These are phyloP conservation scores for Drosophila busckii DNA, from an alignment of 1,140 invertebrate species.

Conservation along the genomic window DNA sequence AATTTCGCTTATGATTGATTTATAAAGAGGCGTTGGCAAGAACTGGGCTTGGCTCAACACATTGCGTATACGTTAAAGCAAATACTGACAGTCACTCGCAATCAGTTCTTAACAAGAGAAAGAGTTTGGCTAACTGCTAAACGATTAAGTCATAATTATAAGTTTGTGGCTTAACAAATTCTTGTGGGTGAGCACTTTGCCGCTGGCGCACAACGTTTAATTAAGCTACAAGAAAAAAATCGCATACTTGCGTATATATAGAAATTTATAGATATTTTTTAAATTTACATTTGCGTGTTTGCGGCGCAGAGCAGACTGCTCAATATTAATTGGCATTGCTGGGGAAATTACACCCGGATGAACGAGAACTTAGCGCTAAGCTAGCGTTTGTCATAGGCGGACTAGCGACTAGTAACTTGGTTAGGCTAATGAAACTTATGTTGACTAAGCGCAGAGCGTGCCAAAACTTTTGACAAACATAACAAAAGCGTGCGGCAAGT, in stretches of 20 bases:
- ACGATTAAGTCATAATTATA: slow-evolving; percentile 72
- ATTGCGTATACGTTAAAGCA: slow-evolving; percentile 61
- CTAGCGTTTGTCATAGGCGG: slow-evolving; percentile 8
- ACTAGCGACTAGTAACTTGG: not conserved
- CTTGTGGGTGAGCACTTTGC: slow-evolving; percentile 21
- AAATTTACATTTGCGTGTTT: slow-evolving; percentile 70
- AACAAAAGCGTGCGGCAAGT: slow-evolving; percentile 55
- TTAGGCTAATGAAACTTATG: slow-evolving; percentile 38
- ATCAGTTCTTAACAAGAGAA: slow-evolving; percentile 7
- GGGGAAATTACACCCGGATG: slow-evolving; percentile 72
- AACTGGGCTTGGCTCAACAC: slow-evolving; percentile 19
- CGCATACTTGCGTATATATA: slow-evolving; percentile 5
- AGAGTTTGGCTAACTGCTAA: slow-evolving; percentile 29
- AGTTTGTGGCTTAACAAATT: slow-evolving; percentile 59
- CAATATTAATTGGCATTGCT: slow-evolving; percentile 59
- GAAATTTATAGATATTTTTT: slow-evolving; percentile 4
- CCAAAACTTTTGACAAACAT: slow-evolving; percentile 64
- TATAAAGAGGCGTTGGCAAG: slow-evolving; percentile 47
- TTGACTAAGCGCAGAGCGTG: slow-evolving; percentile 39
- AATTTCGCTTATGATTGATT: slow-evolving; percentile 72
- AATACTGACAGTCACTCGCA: slow-evolving; percentile 17
- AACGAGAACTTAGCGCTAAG: slow-evolving; percentile 3
- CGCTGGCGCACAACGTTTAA: slow-evolving; percentile 5
- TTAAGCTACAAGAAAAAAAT: not conserved
- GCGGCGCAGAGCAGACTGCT: slow-evolving; percentile 8